Conservation (phyloP, 2,113 vertebrate species). For the rat (Rattus norvegicus) region DNA sequence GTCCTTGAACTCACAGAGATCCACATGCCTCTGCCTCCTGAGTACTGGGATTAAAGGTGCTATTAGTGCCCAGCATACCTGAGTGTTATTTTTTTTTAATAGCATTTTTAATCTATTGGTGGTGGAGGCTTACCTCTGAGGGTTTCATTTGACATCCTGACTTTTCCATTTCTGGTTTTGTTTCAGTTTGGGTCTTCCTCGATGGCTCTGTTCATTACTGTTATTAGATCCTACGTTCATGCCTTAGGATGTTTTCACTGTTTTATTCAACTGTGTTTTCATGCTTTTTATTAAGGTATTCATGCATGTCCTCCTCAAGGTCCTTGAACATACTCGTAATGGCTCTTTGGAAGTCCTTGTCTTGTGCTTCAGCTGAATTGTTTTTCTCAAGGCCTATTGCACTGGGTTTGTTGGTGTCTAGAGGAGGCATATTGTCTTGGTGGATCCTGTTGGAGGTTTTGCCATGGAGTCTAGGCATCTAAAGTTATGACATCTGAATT, state of each 20-base stretch:
- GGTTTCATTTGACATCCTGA: neutral
- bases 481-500: neutral
- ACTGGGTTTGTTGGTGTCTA: neutral
- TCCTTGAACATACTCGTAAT: neutral
- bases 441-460: neutral
- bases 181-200: neutral
- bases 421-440: neutral
- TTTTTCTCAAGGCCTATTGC: neutral
- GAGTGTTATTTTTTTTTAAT: too few relatives aligned
- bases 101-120: neutral
- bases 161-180: neutral
- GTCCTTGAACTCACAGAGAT: too few relatives aligned
- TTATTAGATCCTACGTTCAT: neutral
- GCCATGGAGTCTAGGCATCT: neutral
- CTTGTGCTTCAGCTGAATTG: neutral
- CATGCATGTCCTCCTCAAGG: neutral
- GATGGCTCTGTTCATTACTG: neutral
- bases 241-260: neutral
- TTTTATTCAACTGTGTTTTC: neutral
- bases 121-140: neutral
- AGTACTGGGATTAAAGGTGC: too few relatives aligned
- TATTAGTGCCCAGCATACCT: too few relatives aligned
- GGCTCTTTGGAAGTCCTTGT: neutral
- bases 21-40: too few relatives aligned
- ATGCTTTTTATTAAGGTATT: neutral